phyloP scores from a whole-genome alignment of 2,797 vertebrate genomes.

The Ptychobarbus kaznakovi region DNA sequence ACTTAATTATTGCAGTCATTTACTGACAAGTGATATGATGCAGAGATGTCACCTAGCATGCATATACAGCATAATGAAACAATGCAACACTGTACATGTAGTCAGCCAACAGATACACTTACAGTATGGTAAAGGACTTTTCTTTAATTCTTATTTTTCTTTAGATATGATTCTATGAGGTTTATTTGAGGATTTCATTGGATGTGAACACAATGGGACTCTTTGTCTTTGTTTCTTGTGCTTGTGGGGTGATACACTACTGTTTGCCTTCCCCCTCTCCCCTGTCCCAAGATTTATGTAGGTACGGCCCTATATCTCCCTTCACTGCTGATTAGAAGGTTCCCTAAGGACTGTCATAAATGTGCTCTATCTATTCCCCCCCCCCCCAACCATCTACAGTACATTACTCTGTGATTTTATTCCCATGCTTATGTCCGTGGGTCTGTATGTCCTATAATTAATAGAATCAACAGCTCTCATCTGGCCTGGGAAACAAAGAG shows the following conservation, averaged over 20 bases:
- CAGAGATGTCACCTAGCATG: not conserved
- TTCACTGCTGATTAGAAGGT: conserved; percentile 39
- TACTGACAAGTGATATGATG: not conserved
- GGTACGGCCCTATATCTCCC: conserved; percentile 16
- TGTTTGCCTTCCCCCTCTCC: conserved; percentile 17
- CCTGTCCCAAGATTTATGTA: conserved; percentile 47
- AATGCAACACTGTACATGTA: not conserved
- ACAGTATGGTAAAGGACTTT: not conserved
- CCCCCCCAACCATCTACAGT: conserved; percentile 17
- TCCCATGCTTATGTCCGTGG: conserved; percentile 36
- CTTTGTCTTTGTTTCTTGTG: conserved; percentile 43
- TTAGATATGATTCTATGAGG: not conserved
- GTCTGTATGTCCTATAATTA: conserved; percentile 34
- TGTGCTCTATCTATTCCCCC: conserved; percentile 25
- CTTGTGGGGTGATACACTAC: conserved; percentile 24
- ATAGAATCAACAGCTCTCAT: conserved; percentile 40
- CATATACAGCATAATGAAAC: not conserved
- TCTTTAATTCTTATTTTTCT: not conserved
- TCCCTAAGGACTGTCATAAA: conserved; percentile 44
- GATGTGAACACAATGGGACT: conserved; percentile 53
- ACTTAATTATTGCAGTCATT: not conserved
- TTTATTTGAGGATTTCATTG: conserved; percentile 14
- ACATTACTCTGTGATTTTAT: conserved; percentile 33
- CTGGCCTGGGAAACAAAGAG: conserved; percentile 60
- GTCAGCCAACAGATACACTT: not conserved